Evolutionary conservation across 2,113 vertebrate genomes (phyloP).

Genomic region (Ophthalmotilapia sp.): DNA sequence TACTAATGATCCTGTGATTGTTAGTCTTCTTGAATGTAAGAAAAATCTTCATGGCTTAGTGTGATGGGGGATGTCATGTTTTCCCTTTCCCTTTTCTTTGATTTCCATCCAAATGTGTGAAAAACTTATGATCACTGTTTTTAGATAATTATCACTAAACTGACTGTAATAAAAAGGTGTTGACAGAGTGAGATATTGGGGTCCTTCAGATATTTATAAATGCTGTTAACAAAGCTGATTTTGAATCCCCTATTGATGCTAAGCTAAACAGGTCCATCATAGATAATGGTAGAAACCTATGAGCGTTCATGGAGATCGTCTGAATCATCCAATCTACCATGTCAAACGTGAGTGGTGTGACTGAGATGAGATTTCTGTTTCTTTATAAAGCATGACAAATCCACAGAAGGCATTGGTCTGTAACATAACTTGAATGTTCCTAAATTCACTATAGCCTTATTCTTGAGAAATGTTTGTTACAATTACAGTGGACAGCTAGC

Average conservation of each 20-base stretch:
- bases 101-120: not conserved
- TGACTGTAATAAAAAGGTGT: not conserved
- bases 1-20: not conserved
- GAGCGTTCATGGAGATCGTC: not conserved
- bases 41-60: not conserved
- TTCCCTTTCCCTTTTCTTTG: not conserved
- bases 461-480: not conserved
- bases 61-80: not conserved
- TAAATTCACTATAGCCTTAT: not conserved
- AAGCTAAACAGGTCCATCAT: not conserved
- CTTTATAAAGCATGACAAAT: not conserved
- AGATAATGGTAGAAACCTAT: not conserved
- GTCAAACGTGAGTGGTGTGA: not conserved
- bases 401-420: not conserved
- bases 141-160: not conserved
- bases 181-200: not conserved
- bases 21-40: not conserved
- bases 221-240: not conserved
- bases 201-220: not conserved
- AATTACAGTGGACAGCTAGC: not conserved
- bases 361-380: not conserved
- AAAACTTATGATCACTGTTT: not conserved
- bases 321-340: not conserved
- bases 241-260: not conserved
- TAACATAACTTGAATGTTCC: not conserved